Conservation (phyloP, 2,113 vertebrate species). For the Dasyornis broadbenti region DNA sequence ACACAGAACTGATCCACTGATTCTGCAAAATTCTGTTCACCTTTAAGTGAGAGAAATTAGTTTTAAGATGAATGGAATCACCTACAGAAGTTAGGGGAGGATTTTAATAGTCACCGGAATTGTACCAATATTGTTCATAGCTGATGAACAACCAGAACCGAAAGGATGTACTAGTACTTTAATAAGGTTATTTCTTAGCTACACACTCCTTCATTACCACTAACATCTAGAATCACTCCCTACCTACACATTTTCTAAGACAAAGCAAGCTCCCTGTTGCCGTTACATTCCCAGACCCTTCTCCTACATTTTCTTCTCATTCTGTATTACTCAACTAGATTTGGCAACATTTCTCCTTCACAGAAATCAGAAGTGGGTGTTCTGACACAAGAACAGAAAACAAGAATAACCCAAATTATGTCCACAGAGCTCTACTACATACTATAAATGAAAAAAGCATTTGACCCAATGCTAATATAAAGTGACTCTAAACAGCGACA, state of each 20-base stretch:
- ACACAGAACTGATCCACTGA: background rate
- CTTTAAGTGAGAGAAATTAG: background rate
- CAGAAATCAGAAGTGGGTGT: background rate
- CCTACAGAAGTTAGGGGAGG: background rate
- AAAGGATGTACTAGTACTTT: background rate
- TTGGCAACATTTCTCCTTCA: background rate
- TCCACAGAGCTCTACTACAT: background rate
- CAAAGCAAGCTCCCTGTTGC: background rate
- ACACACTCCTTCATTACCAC: background rate
- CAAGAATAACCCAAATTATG: background rate
- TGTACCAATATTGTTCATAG: background rate
- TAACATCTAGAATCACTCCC: background rate
- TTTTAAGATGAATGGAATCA: background rate
- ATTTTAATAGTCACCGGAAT: background rate
- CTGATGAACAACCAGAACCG: background rate
- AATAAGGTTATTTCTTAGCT: background rate
- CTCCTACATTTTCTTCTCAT: constrained; percentile 2
- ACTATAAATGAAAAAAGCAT: background rate
- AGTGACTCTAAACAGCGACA: background rate
- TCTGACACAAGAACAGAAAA: background rate
- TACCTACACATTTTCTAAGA: background rate
- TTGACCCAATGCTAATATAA: background rate
- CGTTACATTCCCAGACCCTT: background rate
- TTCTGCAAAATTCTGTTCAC: background rate
- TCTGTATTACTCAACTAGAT: background rate